Conservation (phyloP, 1,140 invertebrate genomes). For the Procambarus virginalis region DNA sequence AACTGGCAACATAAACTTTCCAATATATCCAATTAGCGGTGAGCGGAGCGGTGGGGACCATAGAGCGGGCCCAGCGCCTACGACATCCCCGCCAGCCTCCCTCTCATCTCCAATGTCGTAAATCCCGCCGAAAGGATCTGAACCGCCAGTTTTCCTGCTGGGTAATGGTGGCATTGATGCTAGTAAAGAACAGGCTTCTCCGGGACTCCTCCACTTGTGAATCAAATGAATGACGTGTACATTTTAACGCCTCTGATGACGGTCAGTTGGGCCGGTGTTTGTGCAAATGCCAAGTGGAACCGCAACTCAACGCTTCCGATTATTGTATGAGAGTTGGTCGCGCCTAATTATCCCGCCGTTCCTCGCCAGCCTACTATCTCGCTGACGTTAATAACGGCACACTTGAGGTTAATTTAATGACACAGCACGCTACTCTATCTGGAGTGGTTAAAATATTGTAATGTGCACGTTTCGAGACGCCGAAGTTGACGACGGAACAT, state of each 20-base stretch:
- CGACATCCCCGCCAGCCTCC: neutral
- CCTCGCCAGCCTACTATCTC: neutral
- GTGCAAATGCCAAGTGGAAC: slow-evolving; percentile 56
- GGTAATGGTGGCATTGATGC: slow-evolving; percentile 44
- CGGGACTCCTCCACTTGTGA: slow-evolving; percentile 26
- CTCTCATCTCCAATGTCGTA: slow-evolving; percentile 24
- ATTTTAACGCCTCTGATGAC: slow-evolving; percentile 61
- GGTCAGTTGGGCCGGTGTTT: slow-evolving; percentile 43
- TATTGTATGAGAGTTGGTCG: neutral
- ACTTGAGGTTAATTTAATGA: neutral
- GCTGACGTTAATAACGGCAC: neutral
- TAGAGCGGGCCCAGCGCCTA: neutral
- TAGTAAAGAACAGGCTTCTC: slow-evolving; percentile 23
- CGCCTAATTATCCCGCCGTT: neutral
- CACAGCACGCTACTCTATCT: neutral
- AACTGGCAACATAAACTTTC: slow-evolving; percentile 37
- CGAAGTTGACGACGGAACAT: neutral
- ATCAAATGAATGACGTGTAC: slow-evolving; percentile 62
- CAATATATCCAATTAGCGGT: slow-evolving; percentile 46
- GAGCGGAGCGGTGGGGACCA: slow-evolving; percentile 11
- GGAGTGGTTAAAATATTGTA: neutral
- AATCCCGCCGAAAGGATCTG: slow-evolving; percentile 17
- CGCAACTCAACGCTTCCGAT: slow-evolving; percentile 40
- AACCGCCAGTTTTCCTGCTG: slow-evolving; percentile 16
- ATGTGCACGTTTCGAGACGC: neutral